These are phyloP conservation scores for Danaus chrysippus DNA, from an alignment of 2,888 invertebrate genomes.

Conservation along the genomic window DNA sequence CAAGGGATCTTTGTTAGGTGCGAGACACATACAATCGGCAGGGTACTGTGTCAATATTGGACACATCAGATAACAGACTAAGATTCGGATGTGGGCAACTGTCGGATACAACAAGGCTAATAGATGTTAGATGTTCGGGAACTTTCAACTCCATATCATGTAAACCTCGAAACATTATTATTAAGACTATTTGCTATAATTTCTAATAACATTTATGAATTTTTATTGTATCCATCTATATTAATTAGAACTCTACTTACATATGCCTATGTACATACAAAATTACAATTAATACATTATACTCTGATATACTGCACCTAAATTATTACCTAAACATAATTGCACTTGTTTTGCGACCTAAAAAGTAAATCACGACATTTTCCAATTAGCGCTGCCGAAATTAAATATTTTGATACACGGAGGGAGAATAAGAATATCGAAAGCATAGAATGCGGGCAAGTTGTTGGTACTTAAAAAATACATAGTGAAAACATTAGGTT, in stretches of 20 bases:
- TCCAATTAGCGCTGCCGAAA: slow-evolving; percentile 43
- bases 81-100: slow-evolving; percentile 59
- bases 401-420: slow-evolving; percentile 39
- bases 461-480: slow-evolving; percentile 69
- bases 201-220: neutral
- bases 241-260: no score
- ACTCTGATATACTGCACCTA: no score
- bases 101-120: slow-evolving; percentile 52
- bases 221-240: neutral
- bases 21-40: slow-evolving; percentile 53
- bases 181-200: slow-evolving; percentile 3
- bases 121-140: slow-evolving; percentile 55
- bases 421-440: slow-evolving; percentile 34
- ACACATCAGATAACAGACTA: slow-evolving; percentile 56
- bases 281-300: no score
- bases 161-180: slow-evolving; percentile 28
- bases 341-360: slow-evolving; percentile 21
- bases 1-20: slow-evolving; percentile 65
- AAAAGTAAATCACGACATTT: slow-evolving; percentile 32
- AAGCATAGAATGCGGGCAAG: slow-evolving; percentile 44
- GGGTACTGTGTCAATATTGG: slow-evolving; percentile 73
- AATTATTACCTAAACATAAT: slow-evolving; percentile 15
- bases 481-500: slow-evolving; percentile 73
- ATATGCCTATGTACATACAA: no score
- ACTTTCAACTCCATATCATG: slow-evolving; percentile 52